phyloP scores from a whole-genome alignment of 2,797 vertebrate genomes.

The Malurus leucopterus region DNA sequence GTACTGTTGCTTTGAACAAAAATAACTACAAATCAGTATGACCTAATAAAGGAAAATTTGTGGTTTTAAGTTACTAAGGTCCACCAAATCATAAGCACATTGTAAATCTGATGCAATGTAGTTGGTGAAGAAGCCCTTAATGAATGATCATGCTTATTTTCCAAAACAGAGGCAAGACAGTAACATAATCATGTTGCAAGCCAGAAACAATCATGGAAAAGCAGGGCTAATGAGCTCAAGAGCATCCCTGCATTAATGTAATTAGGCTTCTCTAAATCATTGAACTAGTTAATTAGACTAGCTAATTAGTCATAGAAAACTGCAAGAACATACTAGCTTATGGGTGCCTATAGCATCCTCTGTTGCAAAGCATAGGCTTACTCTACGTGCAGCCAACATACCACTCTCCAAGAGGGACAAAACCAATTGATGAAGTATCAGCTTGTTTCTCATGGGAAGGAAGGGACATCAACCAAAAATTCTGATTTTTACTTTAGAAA shows the following conservation, averaged over 20 bases:
- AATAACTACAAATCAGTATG: neutral
- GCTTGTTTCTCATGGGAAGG: constrained; percentile 23
- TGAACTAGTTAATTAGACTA: constrained; percentile 4
- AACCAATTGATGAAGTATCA: constrained; percentile 1
- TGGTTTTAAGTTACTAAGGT: neutral
- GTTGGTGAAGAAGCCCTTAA: neutral
- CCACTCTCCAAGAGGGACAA: constrained; percentile 34
- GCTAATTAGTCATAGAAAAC: neutral
- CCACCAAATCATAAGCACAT: neutral
- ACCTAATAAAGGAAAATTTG: neutral
- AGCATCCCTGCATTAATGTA: neutral
- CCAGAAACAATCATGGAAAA: neutral
- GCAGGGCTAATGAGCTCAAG: neutral
- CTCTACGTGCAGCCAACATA: constrained; percentile 14
- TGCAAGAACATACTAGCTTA: neutral
- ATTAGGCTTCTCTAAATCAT: neutral
- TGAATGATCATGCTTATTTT: neutral
- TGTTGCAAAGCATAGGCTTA: neutral
- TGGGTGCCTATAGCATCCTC: neutral
- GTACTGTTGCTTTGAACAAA: neutral
- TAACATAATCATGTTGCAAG: neutral
- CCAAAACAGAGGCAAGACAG: neutral
- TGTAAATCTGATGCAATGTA: neutral
- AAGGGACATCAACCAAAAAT: constrained; percentile 23
- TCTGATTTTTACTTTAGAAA: constrained; percentile 19